A percentile compares a stretch with the other conserved stretches of the same genome.
Conservation (phyloP, 2,113 vertebrate genomes). For the Stigmatopora nigra region DNA sequence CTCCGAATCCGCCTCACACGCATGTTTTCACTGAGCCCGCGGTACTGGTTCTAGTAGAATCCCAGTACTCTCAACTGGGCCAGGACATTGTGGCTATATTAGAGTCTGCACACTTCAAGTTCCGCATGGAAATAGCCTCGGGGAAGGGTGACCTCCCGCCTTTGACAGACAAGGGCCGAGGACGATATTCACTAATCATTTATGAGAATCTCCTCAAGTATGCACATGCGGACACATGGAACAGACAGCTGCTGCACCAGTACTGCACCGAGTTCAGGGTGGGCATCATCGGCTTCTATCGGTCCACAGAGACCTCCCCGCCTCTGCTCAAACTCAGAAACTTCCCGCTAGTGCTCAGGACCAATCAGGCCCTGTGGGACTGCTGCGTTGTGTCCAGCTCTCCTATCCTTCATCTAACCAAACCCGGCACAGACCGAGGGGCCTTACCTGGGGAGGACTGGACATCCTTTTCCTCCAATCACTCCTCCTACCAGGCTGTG, state of each 20-base stretch:
- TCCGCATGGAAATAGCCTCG: conserved; percentile 89
- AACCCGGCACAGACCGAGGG: conserved; percentile 78
- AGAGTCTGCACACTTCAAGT: conserved; percentile 88
- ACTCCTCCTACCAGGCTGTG: conserved; percentile 90
- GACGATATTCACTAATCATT: conserved; percentile 84
- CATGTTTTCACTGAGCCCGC: conserved; percentile 80
- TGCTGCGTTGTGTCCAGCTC: conserved; percentile 82
- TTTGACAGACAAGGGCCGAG: conserved; percentile 82
- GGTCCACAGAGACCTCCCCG: conserved; percentile 88
- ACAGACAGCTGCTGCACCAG: conserved; percentile 89
- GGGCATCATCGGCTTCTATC: conserved; percentile 92
- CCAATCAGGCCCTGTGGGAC: conserved; percentile 83
- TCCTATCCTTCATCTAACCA: conserved; percentile 84
- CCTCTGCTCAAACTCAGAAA: conserved; percentile 77
- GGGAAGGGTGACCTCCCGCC: conserved; percentile 92
- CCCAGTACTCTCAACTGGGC: conserved; percentile 94
- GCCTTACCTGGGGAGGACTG: conserved; percentile 88
- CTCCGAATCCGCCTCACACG: conserved; percentile 77
- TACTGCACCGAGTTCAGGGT: conserved; percentile 95
- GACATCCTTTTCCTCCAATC: conserved; percentile 90
- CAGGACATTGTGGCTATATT: conserved; percentile 92
- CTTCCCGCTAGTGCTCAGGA: conserved; percentile 80
- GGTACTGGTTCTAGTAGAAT: conserved; percentile 89
- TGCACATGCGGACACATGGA: conserved; percentile 87
- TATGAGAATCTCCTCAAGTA: conserved; percentile 96